phyloP scores from a whole-genome alignment of 2,113 vertebrate genomes.

The Chunga burmeisteri region DNA sequence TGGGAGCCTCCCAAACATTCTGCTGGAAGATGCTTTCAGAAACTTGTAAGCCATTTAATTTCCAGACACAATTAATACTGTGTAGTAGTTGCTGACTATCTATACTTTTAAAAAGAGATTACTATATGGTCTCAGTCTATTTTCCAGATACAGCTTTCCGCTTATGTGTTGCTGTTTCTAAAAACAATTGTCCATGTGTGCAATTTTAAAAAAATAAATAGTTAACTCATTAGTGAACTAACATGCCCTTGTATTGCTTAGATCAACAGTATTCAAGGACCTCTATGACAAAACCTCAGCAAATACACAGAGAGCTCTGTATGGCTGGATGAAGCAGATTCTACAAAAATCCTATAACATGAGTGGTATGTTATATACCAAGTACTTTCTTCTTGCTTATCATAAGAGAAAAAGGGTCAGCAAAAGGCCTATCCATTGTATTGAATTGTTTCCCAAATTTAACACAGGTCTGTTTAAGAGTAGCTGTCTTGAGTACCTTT shows the following conservation, averaged over 20 bases:
- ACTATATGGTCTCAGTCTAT: neutral
- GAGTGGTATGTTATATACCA: conserved; percentile 55
- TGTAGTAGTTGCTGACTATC: neutral
- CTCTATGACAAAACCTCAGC: conserved; percentile 78
- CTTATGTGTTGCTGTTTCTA: neutral
- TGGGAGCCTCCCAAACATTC: conserved; percentile 61
- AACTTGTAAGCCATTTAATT: conserved; percentile 76
- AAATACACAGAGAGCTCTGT: conserved; percentile 70
- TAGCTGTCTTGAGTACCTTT: neutral
- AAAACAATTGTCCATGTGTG: neutral
- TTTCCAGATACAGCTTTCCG: neutral
- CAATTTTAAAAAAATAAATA: neutral
- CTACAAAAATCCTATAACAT: conserved; percentile 55
- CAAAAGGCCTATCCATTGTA: neutral
- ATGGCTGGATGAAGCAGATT: conserved; percentile 76
- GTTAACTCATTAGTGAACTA: neutral
- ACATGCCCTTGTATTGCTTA: neutral
- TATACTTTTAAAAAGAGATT: neutral
- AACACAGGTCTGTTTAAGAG: neutral
- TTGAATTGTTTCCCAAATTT: neutral
- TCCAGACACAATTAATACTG: neutral
- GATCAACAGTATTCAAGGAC: conserved; percentile 79
- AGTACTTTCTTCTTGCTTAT: neutral
- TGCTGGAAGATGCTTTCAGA: conserved; percentile 75
- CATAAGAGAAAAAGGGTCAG: neutral